Evolutionary conservation across 2,113 vertebrate genomes (phyloP), one percentile per base, ranked within the genome.

Genomic region (Seriola quinqueradiata): DNA sequence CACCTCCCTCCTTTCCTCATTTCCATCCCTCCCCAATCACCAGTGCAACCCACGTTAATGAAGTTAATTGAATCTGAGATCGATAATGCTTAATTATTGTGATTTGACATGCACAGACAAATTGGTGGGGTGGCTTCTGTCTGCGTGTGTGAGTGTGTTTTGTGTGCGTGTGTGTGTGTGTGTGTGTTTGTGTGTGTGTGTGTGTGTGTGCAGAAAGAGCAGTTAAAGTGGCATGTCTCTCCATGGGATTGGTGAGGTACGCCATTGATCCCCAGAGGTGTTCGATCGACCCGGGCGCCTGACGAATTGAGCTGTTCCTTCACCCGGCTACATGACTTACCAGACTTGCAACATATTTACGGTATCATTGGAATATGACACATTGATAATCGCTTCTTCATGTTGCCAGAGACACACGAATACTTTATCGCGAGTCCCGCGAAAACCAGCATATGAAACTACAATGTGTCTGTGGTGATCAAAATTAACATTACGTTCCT

Each of bases 81-180:
- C 98, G 96, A 98, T 99, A 98, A 97, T 96, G 95, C 96, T 97
- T 99, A 98, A 99, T 99, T 99, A 99, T 98, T 97, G 96, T 96
- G 95, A 97, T 98, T 97, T 98, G 98, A 99, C 97, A 97, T 96
- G 96, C 94, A 89, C 95, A 97, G 97, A 97, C 96, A 97, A 97
- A 98, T 93, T 96, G 95, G 96, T 94, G 92, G 94, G 96, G 94
- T 95, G 94, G 94, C 90, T 93, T 74, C 66, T 93, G 89, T 89
- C 92, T 93, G 92, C 93, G 93, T 86, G 92, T 94, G 95, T 92
- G 92, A 86, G 76, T 92, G 92, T 94, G 93, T 91, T 89, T 87
- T 28, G 74, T 88, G 94, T 90, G 93, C 95, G 90, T 93, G 93
- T 58, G 68, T 67, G 75, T 54, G 73, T 55, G 68, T 93, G 92